Base-by-base conservation (phyloP, 2,113 vertebrate genomes). In the Engystomops pustulosus region DNA sequence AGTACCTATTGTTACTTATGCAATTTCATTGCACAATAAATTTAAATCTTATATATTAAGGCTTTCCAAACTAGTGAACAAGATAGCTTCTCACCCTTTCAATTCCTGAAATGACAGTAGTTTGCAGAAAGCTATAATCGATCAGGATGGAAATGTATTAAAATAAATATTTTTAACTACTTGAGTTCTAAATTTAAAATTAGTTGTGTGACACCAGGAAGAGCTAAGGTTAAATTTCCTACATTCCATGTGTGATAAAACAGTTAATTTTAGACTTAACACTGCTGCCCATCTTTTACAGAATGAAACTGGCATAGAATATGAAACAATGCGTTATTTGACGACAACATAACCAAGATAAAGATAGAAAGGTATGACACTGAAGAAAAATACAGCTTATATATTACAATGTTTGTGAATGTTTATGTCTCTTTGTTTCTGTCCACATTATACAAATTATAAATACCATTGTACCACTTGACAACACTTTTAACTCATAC, bases 161-260 rank as follows among this genome's bases (percentile, higher is more conserved):
- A 38, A 44, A 38, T 41, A 44, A 11, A 38, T 23, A 10, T 70
- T 23, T 70, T 70, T 69, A 41, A 38, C 27, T 20, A 69, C 41
- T 70, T 14, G 32, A 20, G 17, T 69, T n/a, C 27, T n/a, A 69
- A 20, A n/a, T 41, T 10, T 18, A 34, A 67, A 67, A 27, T 7
- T 7, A 18, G 62, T 67, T 67, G 7, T 67, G 25, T 32, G 65
- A 3, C 32, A 18, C 20, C 10, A 41, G 41, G 18, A 23, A 2
- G 20, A 69, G 27, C 67, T 38, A 36, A 69, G 18, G 32, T 41
- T 69, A 69, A 18, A 41, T 69, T 69, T 41, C 68, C 68, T 70
- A 44, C 68, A 41, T 23, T 44, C 17, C 20, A 68, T 17, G 9
- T 11, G 18, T 8, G 10, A 69, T 69, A 69, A 69, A 69, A 65